Evolutionary conservation across 2,888 invertebrate species (phyloP).

Genomic region (Rhabditophanes sp.): DNA sequence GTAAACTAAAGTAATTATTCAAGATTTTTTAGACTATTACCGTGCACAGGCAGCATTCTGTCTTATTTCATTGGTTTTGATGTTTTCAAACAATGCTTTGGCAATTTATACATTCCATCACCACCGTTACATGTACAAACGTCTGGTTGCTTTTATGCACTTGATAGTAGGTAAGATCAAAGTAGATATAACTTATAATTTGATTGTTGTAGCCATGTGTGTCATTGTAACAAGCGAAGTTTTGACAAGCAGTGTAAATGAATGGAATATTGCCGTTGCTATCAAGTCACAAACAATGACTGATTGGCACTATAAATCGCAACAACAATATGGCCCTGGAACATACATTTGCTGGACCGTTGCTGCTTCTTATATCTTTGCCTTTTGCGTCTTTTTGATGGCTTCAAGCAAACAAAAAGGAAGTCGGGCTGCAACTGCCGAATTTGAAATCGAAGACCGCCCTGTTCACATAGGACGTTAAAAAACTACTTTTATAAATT

Average conservation of each 20-base stretch:
- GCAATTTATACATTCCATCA: constrained; percentile 40
- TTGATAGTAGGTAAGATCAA: constrained; percentile 24
- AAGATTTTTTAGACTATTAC: constrained; percentile 28
- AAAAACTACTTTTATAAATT: no score
- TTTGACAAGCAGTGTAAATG: constrained; percentile 29
- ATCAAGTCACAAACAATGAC: constrained; percentile 12
- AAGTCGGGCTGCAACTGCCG: constrained; percentile 35
- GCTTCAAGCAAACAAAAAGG: constrained; percentile 40
- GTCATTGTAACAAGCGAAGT: constrained; percentile 32
- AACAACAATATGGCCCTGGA: neutral
- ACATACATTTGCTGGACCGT: constrained; percentile 18
- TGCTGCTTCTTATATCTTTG: constrained; percentile 19
- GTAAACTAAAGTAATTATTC: constrained; percentile 1
- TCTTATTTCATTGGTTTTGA: constrained; percentile 24
- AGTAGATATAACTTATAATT: constrained; percentile 1
- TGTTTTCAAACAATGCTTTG: constrained; percentile 26
- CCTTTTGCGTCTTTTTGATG: constrained; percentile 21
- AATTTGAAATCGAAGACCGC: constrained; percentile 39
- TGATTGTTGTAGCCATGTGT: constrained; percentile 20
- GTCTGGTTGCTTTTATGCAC: constrained; percentile 31
- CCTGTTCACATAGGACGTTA: constrained; percentile 30
- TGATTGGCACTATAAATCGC: constrained; percentile 21
- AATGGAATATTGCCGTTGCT: constrained; percentile 33
- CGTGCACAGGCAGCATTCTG: constrained; percentile 38
- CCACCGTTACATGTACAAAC: constrained; percentile 40